Evolutionary conservation across 2,113 vertebrate genomes (phyloP).

Genomic region (Carassius carassius): DNA sequence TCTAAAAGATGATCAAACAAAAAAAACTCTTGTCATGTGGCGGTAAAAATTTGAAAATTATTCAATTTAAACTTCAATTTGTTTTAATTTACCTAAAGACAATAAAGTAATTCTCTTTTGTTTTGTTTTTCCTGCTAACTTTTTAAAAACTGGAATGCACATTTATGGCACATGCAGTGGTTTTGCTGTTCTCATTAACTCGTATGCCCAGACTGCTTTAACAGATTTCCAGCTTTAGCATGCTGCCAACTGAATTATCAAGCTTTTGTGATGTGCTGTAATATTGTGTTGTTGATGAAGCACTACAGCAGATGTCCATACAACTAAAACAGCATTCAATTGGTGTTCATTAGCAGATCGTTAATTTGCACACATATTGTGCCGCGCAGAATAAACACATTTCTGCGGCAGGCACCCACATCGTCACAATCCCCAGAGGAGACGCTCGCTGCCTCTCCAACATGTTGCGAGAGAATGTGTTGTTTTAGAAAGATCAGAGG

Average conservation of each 20-base stretch:
- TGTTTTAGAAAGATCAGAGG: conserved; percentile 48
- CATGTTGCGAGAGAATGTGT: conserved; percentile 15
- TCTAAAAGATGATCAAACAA: not conserved
- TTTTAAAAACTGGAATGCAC: not conserved
- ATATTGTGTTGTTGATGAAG: conserved; percentile 39
- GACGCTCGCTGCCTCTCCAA: conserved; percentile 4
- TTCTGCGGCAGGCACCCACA: conserved; percentile 36
- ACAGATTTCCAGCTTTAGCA: conserved; percentile 21
- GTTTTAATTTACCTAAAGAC: not conserved
- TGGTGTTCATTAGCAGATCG: conserved; percentile 51
- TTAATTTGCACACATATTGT: conserved; percentile 36
- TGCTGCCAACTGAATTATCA: conserved; percentile 37
- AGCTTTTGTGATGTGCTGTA: conserved; percentile 23
- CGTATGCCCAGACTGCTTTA: conserved; percentile 4
- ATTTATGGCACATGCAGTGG: not conserved
- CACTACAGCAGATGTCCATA: conserved; percentile 49
- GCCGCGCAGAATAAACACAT: not conserved
- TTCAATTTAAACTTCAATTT: not conserved
- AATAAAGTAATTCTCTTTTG: not conserved
- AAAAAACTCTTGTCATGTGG: not conserved
- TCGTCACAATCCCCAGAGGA: not conserved
- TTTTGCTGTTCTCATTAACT: not conserved
- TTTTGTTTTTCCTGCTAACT: not conserved
- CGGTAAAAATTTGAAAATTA: not conserved
- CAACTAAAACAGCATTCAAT: conserved; percentile 37